Percentiles rank a stretch among this genome's conserved stretches.
These are phyloP conservation scores for Oryzias celebensis DNA, from an alignment of 2,113 vertebrate species.

Conservation along the genomic window DNA sequence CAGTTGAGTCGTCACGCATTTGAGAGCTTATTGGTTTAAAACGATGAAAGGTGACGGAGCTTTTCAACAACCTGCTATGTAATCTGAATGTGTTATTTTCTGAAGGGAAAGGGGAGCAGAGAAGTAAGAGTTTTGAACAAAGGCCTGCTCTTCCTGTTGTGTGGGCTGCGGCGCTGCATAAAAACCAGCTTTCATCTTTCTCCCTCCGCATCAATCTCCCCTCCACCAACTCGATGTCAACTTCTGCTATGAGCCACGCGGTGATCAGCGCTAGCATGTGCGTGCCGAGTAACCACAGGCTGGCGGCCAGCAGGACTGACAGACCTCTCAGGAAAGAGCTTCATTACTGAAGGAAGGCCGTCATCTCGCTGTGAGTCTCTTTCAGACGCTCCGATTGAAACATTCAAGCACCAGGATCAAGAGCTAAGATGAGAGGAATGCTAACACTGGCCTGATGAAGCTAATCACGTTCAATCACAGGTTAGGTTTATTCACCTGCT, in stretches of 20 bases:
- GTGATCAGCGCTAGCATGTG: slow-evolving; percentile 24
- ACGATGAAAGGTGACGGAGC: slow-evolving; percentile 21
- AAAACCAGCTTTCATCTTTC: slow-evolving; percentile 62
- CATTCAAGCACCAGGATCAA: not conserved
- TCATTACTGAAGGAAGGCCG: slow-evolving; percentile 49
- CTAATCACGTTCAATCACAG: too few relatives aligned
- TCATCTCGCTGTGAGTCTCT: slow-evolving; percentile 24
- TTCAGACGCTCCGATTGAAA: not conserved
- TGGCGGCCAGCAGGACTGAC: slow-evolving; percentile 46
- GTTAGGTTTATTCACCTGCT: too few relatives aligned
- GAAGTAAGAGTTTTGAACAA: slow-evolving; percentile 56
- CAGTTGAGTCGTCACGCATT: not conserved
- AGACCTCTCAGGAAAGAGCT: slow-evolving; percentile 54
- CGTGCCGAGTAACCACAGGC: slow-evolving; percentile 54
- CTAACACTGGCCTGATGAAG: not conserved
- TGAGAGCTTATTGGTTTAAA: slow-evolving; percentile 14
- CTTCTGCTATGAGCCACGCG: slow-evolving; percentile 62
- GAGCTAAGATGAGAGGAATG: not conserved
- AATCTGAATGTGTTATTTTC: slow-evolving; percentile 44
- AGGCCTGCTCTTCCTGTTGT: slow-evolving; percentile 51
- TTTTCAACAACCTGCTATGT: slow-evolving; percentile 39
- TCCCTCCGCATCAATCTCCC: slow-evolving; percentile 55
- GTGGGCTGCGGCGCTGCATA: slow-evolving; percentile 67
- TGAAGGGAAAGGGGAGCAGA: slow-evolving; percentile 33
- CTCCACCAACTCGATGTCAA: slow-evolving; percentile 74